Evolutionary conservation across 2,797 vertebrate genomes (phyloP).

Genomic region (Xyrichtys novacula): DNA sequence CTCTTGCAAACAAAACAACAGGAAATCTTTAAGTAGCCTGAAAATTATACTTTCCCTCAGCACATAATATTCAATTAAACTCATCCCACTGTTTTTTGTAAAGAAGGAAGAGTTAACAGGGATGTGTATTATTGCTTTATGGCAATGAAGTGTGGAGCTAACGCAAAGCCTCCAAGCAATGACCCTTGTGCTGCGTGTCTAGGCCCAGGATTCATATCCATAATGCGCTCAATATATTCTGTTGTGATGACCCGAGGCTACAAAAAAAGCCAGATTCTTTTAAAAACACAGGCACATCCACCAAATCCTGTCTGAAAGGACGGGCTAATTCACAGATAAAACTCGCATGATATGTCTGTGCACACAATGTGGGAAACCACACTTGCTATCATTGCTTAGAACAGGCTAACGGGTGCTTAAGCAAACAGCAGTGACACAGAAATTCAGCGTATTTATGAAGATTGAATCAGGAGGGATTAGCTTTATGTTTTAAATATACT

Average conservation of each 20-base stretch:
- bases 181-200: slow-evolving; percentile 83
- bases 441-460: slow-evolving; percentile 44
- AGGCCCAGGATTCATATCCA: slow-evolving; percentile 87
- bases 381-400: slow-evolving; percentile 47
- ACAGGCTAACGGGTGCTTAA: slow-evolving; percentile 51
- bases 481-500: slow-evolving; percentile 46
- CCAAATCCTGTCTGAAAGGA: slow-evolving; percentile 84
- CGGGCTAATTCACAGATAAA: slow-evolving; percentile 82
- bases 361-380: slow-evolving; percentile 48
- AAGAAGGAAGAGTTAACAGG: slow-evolving; percentile 80
- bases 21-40: slow-evolving; percentile 71
- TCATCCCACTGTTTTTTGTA: slow-evolving; percentile 64
- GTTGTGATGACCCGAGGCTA: slow-evolving; percentile 84
- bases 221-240: slow-evolving; percentile 89
- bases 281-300: slow-evolving; percentile 81
- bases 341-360: slow-evolving; percentile 77
- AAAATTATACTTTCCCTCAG: slow-evolving; percentile 75
- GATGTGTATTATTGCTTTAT: slow-evolving; percentile 85
- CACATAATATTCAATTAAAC: slow-evolving; percentile 80
- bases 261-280: slow-evolving; percentile 75
- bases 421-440: slow-evolving; percentile 46
- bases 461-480: slow-evolving; percentile 48
- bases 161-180: slow-evolving; percentile 80
- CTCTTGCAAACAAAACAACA: slow-evolving; percentile 67
- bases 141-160: slow-evolving; percentile 83